These are phyloP conservation scores for Chrysolina oricalcia DNA, from an alignment of 2,888 invertebrate species.

Conservation along the genomic window DNA sequence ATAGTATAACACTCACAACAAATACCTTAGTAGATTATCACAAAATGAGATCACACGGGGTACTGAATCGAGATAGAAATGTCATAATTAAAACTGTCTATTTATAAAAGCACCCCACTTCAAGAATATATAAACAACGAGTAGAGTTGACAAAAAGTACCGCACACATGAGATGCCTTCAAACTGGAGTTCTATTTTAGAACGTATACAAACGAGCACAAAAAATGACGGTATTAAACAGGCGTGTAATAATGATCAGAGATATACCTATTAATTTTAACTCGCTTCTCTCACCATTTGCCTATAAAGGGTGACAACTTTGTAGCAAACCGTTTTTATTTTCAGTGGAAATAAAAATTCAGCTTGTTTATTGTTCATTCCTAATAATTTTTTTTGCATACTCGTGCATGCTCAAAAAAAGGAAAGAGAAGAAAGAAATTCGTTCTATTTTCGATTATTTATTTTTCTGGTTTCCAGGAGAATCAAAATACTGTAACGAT, in stretches of 20 bases:
- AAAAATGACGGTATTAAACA: constrained; percentile 34
- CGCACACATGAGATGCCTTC: constrained; percentile 47
- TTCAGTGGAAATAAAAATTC: no score
- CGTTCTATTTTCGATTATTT: no score
- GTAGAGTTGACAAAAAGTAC: constrained; percentile 42
- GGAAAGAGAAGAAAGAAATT: no score
- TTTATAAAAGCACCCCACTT: constrained; percentile 64
- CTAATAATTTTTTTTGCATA: no score
- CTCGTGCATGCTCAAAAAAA: no score
- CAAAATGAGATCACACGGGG: constrained; percentile 27
- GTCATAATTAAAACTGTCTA: constrained; percentile 58
- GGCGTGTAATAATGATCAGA: constrained; percentile 7
- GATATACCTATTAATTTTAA: not conserved
- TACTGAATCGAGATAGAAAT: constrained; percentile 37
- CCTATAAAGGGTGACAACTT: not conserved
- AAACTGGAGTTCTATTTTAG: constrained; percentile 44
- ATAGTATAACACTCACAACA: not conserved
- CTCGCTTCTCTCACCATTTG: not conserved
- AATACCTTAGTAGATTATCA: constrained; percentile 21
- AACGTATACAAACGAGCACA: constrained; percentile 25
- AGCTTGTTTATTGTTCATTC: no score
- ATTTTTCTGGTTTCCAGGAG: no score
- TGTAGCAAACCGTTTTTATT: no score
- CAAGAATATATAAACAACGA: constrained; percentile 38
- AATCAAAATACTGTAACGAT: no score